These are phyloP conservation scores for Atopsyche davidsoni DNA, from an alignment of 1,140 invertebrate genomes.

Conservation along the genomic window DNA sequence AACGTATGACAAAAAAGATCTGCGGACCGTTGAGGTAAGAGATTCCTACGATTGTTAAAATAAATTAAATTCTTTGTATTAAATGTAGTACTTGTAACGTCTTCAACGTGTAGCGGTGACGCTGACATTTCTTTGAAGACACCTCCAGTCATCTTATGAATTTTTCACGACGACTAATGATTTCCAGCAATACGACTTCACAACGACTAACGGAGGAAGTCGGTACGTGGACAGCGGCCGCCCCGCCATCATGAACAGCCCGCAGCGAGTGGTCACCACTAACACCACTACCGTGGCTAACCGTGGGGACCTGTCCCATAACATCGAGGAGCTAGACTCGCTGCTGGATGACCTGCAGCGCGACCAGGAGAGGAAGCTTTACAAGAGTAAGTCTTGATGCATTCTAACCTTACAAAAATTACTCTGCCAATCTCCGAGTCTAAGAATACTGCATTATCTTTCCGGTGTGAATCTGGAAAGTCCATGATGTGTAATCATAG, in stretches of 20 bases:
- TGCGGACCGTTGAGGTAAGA: constrained; percentile 43
- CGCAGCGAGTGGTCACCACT: constrained; percentile 37
- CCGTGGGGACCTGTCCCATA: constrained; percentile 42
- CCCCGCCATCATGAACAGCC: constrained; percentile 34
- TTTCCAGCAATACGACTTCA: constrained; percentile 31
- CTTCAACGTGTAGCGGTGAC: too few relatives aligned
- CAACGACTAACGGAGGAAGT: constrained; percentile 38
- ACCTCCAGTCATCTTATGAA: too few relatives aligned
- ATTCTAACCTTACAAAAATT: too few relatives aligned
- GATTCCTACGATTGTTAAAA: constrained; percentile 1
- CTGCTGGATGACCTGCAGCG: constrained; percentile 46
- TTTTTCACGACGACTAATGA: background rate
- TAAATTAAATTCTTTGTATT: too few relatives aligned
- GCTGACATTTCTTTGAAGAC: too few relatives aligned
- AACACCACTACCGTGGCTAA: constrained; percentile 38
- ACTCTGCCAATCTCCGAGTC: too few relatives aligned
- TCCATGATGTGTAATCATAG: constrained; percentile 5
- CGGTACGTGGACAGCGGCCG: constrained; percentile 32
- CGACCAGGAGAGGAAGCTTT: constrained; percentile 45
- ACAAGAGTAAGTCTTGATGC: constrained; percentile 43
- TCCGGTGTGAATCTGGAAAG: too few relatives aligned
- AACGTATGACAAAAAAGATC: constrained; percentile 46
- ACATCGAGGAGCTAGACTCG: constrained; percentile 47
- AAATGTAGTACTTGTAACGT: too few relatives aligned
- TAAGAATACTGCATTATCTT: too few relatives aligned